phyloP scores from a whole-genome alignment of 2,888 invertebrate species.

The Nemurella pictetii region DNA sequence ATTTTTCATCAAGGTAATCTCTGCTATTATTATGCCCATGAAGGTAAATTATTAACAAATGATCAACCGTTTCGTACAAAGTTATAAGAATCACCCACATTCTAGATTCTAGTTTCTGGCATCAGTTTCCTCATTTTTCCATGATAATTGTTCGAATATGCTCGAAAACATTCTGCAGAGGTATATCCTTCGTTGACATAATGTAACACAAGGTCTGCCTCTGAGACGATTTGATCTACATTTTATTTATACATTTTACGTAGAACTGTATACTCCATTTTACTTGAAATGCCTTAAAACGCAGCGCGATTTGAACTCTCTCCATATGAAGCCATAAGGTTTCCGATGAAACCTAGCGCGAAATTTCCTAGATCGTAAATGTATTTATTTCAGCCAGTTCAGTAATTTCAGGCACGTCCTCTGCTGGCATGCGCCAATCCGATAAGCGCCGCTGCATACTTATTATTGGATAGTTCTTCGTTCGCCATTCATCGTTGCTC shows the following conservation, averaged over 20 bases:
- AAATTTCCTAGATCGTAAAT: not conserved
- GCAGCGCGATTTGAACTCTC: not conserved
- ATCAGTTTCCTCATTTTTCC: too few relatives aligned
- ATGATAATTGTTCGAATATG: too few relatives aligned
- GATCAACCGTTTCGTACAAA: too few relatives aligned
- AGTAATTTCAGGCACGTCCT: not conserved
- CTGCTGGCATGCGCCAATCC: not conserved
- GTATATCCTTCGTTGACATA: not conserved
- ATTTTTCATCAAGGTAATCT: too few relatives aligned
- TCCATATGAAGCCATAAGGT: constrained; percentile 28
- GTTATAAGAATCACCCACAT: too few relatives aligned
- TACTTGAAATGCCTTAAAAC: not conserved
- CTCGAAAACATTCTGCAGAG: too few relatives aligned
- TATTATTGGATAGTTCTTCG: not conserved
- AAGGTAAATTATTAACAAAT: too few relatives aligned
- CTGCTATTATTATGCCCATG: too few relatives aligned
- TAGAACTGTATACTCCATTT: not conserved
- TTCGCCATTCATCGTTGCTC: not conserved
- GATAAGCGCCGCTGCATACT: not conserved
- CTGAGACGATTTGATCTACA: not conserved
- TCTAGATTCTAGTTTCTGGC: too few relatives aligned
- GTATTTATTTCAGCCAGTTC: not conserved
- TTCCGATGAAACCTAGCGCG: not conserved
- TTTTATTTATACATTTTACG: not conserved
- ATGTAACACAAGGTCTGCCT: not conserved